A percentile compares a stretch with the other conserved stretches of the same genome.
Conservation (phyloP, 2,888 invertebrate genomes). For the Tenodera sinensis region DNA sequence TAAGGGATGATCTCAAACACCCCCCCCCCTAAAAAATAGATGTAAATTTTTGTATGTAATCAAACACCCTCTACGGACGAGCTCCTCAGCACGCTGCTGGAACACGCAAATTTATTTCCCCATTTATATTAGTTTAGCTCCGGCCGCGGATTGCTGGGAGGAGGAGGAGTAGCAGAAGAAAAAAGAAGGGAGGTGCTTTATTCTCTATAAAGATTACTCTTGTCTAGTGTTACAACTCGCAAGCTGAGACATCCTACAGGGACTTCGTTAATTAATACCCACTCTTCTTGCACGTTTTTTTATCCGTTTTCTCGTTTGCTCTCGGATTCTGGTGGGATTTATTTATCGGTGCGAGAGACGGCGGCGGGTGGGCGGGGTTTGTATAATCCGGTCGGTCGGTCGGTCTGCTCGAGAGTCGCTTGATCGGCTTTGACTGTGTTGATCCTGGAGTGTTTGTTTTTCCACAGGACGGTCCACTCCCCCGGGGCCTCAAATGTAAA, state of each 20-base stretch:
- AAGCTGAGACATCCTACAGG: background rate
- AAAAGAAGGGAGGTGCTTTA: background rate
- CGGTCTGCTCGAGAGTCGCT: background rate
- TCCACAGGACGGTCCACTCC: background rate
- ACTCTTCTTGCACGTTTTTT: background rate
- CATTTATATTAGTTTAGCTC: background rate
- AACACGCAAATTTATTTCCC: background rate
- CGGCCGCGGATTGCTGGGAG: background rate
- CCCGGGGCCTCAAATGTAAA: background rate
- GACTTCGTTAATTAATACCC: constrained; percentile 2
- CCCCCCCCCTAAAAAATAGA: too few relatives aligned
- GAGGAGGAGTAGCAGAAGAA: too few relatives aligned
- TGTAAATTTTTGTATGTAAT: background rate
- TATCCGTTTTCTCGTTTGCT: background rate
- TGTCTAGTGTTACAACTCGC: background rate
- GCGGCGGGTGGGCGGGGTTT: background rate
- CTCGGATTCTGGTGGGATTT: constrained; percentile 1
- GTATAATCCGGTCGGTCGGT: background rate
- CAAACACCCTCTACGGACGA: background rate
- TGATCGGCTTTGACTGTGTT: background rate
- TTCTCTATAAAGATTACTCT: background rate
- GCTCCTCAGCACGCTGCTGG: too few relatives aligned
- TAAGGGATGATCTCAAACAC: too few relatives aligned
- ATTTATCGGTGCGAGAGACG: background rate
- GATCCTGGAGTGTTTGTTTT: background rate